These are phyloP conservation scores for Stenchaetothrips biformis DNA, from an alignment of 2,888 invertebrate species.

Conservation along the genomic window DNA sequence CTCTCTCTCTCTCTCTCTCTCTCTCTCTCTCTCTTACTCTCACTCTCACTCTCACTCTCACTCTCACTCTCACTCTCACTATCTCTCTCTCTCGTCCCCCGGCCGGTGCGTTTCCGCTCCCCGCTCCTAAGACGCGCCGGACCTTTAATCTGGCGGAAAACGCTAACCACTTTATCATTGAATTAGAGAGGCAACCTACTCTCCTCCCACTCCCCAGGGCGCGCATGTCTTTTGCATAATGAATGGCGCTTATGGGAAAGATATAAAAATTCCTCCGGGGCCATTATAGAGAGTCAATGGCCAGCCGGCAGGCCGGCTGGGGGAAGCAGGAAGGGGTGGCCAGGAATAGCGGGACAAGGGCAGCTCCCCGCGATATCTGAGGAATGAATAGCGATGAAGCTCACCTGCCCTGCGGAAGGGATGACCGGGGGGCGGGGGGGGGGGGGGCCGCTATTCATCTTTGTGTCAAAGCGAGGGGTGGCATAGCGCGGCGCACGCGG, in stretches of 20 bases:
- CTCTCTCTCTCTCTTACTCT: neutral
- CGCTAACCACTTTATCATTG: slow-evolving; percentile 13
- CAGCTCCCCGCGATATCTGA: neutral
- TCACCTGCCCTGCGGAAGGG: neutral
- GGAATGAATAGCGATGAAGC: neutral
- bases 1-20: neutral
- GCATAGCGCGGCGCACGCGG: neutral
- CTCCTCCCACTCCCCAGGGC: neutral
- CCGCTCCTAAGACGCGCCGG: neutral
- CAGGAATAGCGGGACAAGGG: neutral
- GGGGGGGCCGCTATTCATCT: neutral
- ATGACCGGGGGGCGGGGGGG: neutral
- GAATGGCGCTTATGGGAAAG: slow-evolving; percentile 11
- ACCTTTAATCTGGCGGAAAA: slow-evolving; percentile 4
- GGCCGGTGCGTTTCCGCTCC: neutral
- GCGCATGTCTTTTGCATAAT: neutral
- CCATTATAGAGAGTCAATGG: neutral
- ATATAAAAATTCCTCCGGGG: slow-evolving; percentile 15
- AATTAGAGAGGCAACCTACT: neutral
- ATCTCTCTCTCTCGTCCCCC: neutral
- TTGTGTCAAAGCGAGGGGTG: neutral
- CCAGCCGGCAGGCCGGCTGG: neutral
- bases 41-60: neutral
- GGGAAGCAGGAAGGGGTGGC: neutral
- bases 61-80: neutral